Evolutionary conservation across 2,797 vertebrate genomes (phyloP), one percentile per base, ranked within the genome.

Genomic region (Sus cebifrons): DNA sequence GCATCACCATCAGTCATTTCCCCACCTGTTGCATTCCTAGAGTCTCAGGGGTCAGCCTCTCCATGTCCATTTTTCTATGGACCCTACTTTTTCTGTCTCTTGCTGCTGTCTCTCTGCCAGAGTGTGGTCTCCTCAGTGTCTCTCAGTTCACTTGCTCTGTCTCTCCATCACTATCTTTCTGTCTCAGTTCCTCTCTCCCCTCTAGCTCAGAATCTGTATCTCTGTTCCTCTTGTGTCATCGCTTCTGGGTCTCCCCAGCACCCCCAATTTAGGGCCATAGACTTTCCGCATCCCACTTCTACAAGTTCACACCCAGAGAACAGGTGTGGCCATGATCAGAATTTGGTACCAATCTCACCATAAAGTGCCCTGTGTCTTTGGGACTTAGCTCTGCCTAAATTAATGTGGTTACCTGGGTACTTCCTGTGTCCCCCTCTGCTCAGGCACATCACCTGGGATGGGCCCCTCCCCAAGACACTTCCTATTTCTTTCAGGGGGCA

Each of bases 401-500:
- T 77, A 74, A 65, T 54, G 6, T 15, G 75, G 74, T 67, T 67
- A 32, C 58, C 60, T 74, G 44, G 3, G 17, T n/a, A 44, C 65
- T 18, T 44, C 20, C 18, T 13, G 25, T 29, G 14, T 25, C 27
- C 70, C 49, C 21, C 25, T 23, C 64, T 25, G 49, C 40, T 77
- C 77, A 73, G 85, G 81, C 60, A 81, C 49, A 5, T 36, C 36
- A 36, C 29, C 90, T 78, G 21, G 78, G 86, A 5, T 62, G 60
- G 71, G 32, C 17, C 23, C 5, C 85, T 94, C 73, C 75, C 78
- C 73, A 77, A 93, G 84, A 73, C 52, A 79, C 68, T 89, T 95
- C 84, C 90, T 95, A 64, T 82, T 92, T 89, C 36, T 92, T 49
- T 49, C 54, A 18, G 27, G n/a, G 44, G 13, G 13, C 81, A 74